Percentiles rank a stretch among this genome's conserved stretches.
Conservation (phyloP, 1,140 invertebrate species). For the Temnothorax longispinosus region DNA sequence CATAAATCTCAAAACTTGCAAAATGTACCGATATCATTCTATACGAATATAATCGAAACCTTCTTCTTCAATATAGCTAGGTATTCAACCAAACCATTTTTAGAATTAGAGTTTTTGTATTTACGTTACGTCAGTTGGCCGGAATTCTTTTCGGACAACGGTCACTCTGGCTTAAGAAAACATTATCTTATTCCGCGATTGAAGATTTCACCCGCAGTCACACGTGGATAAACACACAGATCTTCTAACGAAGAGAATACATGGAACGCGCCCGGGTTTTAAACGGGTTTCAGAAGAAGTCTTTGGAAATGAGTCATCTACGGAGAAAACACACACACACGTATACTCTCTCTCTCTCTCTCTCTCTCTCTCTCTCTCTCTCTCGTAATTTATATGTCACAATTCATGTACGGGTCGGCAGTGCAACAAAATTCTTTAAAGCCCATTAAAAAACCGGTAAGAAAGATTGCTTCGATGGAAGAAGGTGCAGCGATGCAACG, state of each 20-base stretch:
- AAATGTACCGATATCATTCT: neutral
- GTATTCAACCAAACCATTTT: neutral
- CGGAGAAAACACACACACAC: neutral
- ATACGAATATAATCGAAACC: neutral
- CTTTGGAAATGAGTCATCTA: slow-evolving; percentile 17
- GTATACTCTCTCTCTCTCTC: too few relatives aligned
- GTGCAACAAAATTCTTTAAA: neutral
- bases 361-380: neutral
- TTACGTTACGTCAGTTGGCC: slow-evolving; percentile 43
- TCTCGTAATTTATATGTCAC: slow-evolving; percentile 1
- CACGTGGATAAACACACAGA: slow-evolving; percentile 64
- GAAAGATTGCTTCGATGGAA: slow-evolving; percentile 40
- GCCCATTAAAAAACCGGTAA: slow-evolving; percentile 55
- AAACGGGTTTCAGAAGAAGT: slow-evolving; percentile 31
- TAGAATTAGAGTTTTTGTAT: neutral
- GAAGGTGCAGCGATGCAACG: neutral
- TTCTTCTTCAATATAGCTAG: neutral
- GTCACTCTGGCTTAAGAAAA: slow-evolving; percentile 52
- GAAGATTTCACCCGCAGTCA: slow-evolving; percentile 47
- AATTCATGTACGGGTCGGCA: slow-evolving; percentile 1
- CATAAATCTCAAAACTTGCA: neutral
- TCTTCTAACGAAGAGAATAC: slow-evolving; percentile 26
- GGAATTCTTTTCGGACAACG: slow-evolving; percentile 14
- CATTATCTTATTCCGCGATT: slow-evolving; percentile 65
- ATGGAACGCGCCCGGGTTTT: neutral